phyloP scores from a whole-genome alignment of 1,140 invertebrate species.

The Drosophila kohkoa region DNA sequence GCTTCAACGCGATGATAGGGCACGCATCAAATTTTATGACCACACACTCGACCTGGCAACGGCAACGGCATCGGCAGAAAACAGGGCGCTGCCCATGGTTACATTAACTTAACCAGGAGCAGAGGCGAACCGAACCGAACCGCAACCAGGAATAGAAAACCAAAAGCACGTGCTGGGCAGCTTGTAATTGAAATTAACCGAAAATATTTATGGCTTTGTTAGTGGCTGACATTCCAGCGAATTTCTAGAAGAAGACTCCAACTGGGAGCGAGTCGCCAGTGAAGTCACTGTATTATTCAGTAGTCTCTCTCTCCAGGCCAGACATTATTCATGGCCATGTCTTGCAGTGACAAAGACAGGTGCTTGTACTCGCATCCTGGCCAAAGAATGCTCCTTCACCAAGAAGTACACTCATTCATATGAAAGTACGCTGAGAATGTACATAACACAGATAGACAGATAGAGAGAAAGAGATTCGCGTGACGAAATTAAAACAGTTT shows the following conservation, averaged over 20 bases:
- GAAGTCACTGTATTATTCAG: conserved; percentile 43
- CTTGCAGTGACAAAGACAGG: conserved; percentile 39
- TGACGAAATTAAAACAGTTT: conserved; percentile 62
- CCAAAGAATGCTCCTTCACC: conserved; percentile 7
- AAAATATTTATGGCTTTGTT: conserved; percentile 75
- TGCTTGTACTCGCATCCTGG: conserved; percentile 6
- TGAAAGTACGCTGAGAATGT: conserved; percentile 8
- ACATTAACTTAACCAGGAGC: conserved; percentile 3
- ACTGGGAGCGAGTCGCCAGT: background rate
- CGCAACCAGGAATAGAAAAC: background rate
- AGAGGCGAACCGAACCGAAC: background rate
- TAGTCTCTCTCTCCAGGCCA: conserved; percentile 30
- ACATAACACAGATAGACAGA: conserved; percentile 34
- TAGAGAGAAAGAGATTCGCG: conserved; percentile 56
- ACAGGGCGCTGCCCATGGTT: background rate
- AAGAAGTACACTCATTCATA: conserved; percentile 17
- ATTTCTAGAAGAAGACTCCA: conserved; percentile 10
- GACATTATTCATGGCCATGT: conserved; percentile 45
- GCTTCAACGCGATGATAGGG: conserved; percentile 57
- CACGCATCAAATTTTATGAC: conserved; percentile 79
- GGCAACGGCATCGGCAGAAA: background rate
- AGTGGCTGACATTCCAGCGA: conserved; percentile 31
- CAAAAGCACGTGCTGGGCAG: conserved; percentile 39
- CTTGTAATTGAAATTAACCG: conserved; percentile 78
- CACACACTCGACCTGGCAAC: conserved; percentile 31